Evolutionary conservation across 2,797 vertebrate genomes (phyloP), one percentile per base, ranked within the genome.

Genomic region (Sibirionetta formosa): DNA sequence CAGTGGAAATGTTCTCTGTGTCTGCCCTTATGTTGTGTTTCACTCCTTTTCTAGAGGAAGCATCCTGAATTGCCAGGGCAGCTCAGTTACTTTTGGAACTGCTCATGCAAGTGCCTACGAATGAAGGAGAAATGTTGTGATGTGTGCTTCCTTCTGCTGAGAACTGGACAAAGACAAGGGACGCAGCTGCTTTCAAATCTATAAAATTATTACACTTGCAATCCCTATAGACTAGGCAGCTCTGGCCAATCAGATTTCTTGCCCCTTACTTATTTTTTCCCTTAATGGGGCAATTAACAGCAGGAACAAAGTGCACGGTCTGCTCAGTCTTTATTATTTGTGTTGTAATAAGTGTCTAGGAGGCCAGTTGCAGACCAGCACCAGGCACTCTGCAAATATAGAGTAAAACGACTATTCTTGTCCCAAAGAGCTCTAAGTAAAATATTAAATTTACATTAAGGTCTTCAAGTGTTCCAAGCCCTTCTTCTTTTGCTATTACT

Each of bases 241-340:
- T 85, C 93, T 85, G 94, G 36, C 94, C 95, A 96, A 95, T 96
- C 93, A 87, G 57, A 16, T 66, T 92, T 94, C 93, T 92, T 96
- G 90, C 84, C 94, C 96, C 96, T 96, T 89, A 51, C 94, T 89
- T 95, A 9, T 56, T 94, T 97, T 94, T 93, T 96, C 88, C 90
- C 94, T 96, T 97, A 96, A 95, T 95, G 92, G 92, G 94, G 90
- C 93, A 96, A 96, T 97, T 96, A 96, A 95, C 95, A 96, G 95
- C 95, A 96, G 96, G 94, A 96, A 93, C 90, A 91, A 95, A 96
- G 93, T 95, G 93, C 93, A 44, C 65, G 93, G 92, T 93, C 94
- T 95, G 96, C 94, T 95, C 84, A 61, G 84, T 73, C 92, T 95
- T 95, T 92, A 92, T 97, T 96, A 93, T 94, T 95, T 96, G 93